These are phyloP conservation scores for Equus quagga DNA, from an alignment of 2,113 vertebrate species.

Conservation along the genomic window DNA sequence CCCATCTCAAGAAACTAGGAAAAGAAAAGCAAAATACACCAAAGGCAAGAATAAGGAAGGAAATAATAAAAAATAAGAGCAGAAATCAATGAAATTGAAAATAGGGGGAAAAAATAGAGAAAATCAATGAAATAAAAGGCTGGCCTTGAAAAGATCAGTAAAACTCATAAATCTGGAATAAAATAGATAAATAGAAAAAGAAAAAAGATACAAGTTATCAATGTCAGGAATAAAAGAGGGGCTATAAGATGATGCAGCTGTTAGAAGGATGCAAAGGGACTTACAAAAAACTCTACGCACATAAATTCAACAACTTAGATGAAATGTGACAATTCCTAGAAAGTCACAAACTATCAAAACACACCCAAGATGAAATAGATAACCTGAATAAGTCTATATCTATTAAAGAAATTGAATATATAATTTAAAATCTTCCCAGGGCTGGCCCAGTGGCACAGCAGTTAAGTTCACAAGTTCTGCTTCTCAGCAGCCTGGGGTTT, in stretches of 20 bases:
- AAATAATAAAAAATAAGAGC: background rate
- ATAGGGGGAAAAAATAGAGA: background rate
- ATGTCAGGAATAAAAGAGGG: background rate
- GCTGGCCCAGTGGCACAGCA: too few relatives aligned
- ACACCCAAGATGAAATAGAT: background rate
- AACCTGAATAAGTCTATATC: background rate
- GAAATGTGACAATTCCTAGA: background rate
- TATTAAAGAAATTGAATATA: background rate
- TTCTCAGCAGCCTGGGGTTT: too few relatives aligned
- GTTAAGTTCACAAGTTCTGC: too few relatives aligned
- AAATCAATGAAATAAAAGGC: background rate
- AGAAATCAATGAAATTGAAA: background rate
- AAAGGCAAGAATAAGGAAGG: background rate
- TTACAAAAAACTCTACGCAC: background rate
- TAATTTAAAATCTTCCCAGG: background rate
- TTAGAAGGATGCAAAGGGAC: background rate
- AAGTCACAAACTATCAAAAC: background rate
- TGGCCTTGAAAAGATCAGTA: background rate
- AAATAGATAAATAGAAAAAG: background rate
- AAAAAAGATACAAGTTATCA: background rate
- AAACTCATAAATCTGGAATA: background rate
- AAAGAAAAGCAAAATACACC: background rate
- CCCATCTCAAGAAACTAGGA: background rate
- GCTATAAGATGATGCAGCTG: background rate
- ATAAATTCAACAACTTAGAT: background rate